These are phyloP conservation scores for Rhizomys pruinosus DNA, from an alignment of 2,113 vertebrate species.

Conservation along the genomic window DNA sequence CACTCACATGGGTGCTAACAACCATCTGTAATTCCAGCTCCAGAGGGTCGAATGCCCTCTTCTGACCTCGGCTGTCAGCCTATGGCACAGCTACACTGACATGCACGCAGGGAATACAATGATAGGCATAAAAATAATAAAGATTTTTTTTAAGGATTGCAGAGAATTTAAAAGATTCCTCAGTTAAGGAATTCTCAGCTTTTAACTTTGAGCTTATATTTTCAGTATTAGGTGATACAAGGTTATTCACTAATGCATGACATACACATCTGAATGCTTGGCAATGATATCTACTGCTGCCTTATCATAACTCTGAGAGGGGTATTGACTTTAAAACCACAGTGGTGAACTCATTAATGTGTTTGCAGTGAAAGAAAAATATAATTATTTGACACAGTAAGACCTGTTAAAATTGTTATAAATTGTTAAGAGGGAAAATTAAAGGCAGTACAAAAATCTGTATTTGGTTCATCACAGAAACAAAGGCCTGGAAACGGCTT, in stretches of 20 bases:
- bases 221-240: not conserved
- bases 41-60: too few relatives aligned
- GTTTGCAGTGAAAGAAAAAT: slow-evolving; percentile 12
- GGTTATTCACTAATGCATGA: not conserved
- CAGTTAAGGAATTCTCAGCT: too few relatives aligned
- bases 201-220: not conserved
- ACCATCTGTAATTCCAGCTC: too few relatives aligned
- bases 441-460: not conserved
- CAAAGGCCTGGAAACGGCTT: not conserved
- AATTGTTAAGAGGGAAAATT: not conserved
- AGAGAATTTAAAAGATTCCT: not conserved
- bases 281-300: not conserved
- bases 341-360: not conserved
- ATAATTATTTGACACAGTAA: slow-evolving; percentile 15
- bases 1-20: too few relatives aligned
- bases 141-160: not conserved
- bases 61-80: too few relatives aligned
- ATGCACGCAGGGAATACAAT: too few relatives aligned
- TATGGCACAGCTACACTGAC: too few relatives aligned
- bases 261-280: not conserved
- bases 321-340: not conserved
- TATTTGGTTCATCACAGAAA: not conserved
- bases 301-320: not conserved
- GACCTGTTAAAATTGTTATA: not conserved
- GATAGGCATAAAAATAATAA: too few relatives aligned